phyloP scores from a whole-genome alignment of 2,888 invertebrate genomes.

The Eremobia ochroleuca region DNA sequence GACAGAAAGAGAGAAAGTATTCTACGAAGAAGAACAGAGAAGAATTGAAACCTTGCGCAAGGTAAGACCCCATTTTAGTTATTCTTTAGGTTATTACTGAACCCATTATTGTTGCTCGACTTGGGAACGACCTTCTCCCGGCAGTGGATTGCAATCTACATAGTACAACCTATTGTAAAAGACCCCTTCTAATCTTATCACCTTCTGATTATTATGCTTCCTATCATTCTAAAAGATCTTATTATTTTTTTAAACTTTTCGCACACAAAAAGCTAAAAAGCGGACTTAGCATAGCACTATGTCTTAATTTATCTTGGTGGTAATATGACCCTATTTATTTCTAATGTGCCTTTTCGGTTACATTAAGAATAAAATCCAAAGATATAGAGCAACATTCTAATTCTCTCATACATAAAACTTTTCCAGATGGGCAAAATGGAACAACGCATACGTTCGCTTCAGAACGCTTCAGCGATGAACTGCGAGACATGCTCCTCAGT shows the following conservation, averaged over 20 bases:
- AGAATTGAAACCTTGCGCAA: constrained; percentile 92
- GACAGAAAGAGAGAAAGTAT: constrained; percentile 92
- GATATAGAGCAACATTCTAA: not conserved
- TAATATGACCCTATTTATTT: not conserved
- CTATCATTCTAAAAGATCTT: not conserved
- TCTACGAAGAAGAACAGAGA: constrained; percentile 92
- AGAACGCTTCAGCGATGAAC: constrained; percentile 93
- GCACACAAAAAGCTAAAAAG: too few relatives aligned
- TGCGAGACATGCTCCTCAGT: constrained; percentile 93
- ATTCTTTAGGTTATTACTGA: not conserved
- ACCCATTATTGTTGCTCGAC: too few relatives aligned
- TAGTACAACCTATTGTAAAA: not conserved
- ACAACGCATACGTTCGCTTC: constrained; percentile 93
- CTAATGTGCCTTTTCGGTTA: too few relatives aligned
- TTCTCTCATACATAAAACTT: not conserved
- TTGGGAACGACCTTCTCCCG: not conserved
- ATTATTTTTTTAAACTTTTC: too few relatives aligned
- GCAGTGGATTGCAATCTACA: not conserved
- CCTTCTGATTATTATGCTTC: not conserved
- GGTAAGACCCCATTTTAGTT: constrained; percentile 81
- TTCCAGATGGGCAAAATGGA: constrained; percentile 93
- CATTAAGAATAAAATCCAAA: not conserved
- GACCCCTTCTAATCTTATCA: too few relatives aligned
- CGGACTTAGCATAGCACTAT: too few relatives aligned
- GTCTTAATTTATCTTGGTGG: not conserved